These are phyloP conservation scores for Metaphire vulgaris DNA, from an alignment of 1,140 invertebrate genomes.

Conservation along the genomic window DNA sequence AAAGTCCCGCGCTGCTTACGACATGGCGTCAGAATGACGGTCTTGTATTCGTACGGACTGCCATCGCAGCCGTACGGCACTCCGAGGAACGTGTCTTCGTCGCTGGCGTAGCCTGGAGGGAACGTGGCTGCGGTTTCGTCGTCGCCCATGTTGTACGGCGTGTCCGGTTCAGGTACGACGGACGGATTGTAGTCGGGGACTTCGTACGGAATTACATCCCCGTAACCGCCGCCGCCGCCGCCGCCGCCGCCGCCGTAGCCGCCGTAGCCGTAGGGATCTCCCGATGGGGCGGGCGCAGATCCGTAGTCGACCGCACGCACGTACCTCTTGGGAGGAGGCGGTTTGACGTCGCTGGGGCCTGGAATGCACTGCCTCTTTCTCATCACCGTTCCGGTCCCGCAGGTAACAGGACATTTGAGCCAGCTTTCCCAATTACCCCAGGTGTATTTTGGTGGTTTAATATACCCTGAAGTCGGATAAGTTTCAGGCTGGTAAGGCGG, in stretches of 20 bases:
- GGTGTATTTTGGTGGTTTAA: no score
- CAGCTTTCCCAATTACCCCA: slow-evolving; percentile 58
- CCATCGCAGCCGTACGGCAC: neutral
- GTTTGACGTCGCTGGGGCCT: neutral
- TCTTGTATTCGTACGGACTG: neutral
- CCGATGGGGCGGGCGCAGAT: neutral
- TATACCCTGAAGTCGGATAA: no score
- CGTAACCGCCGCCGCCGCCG: neutral
- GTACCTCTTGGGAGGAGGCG: neutral
- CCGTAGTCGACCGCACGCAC: neutral
- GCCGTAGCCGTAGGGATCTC: neutral
- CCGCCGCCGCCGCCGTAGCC: neutral
- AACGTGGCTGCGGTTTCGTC: neutral
- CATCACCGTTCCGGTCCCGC: slow-evolving; percentile 35
- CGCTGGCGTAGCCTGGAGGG: neutral
- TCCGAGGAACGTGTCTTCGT: neutral
- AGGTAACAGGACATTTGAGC: slow-evolving; percentile 44
- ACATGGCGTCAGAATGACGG: neutral
- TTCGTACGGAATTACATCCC: neutral
- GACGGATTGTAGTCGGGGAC: neutral
- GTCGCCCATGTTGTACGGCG: neutral
- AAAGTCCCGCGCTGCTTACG: neutral
- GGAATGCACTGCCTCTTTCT: slow-evolving; percentile 7
- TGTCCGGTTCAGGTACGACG: neutral
- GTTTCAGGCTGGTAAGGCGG: no score